Base-by-base conservation (phyloP, 2,888 invertebrate genomes). In the Chorisops tibialis region DNA sequence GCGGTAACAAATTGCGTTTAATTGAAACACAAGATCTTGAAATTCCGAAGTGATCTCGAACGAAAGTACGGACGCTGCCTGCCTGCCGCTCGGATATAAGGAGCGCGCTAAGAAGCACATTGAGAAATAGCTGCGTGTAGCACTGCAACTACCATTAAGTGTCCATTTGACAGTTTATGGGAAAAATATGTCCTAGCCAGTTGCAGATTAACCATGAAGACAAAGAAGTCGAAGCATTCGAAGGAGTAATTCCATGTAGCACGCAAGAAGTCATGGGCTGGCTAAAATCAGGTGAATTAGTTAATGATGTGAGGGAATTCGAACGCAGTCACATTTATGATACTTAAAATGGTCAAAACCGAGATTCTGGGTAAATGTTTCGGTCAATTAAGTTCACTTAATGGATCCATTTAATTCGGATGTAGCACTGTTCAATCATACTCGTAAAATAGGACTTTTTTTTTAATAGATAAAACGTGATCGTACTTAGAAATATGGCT, bases 11-110 rank as follows among this genome's bases (percentile, higher is more conserved):
- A 64, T 64, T 64, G 64, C 64, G 62, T 64, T 64, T 64, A 64
- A 64, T 64, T 64, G 64, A 64, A 64, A 62, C 60, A 62, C 64
- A 64, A 64, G 64, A 64, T 62, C 62, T 60, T 62, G 62, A 58
- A 62, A 64, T 64, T 62, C 62, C 56, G 50, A 16, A 54, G 37
- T 39, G 41, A 48, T 60, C 37, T 38, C 14, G 24, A 30, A 19
- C 4, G 19, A 14, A 38, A 52, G 39, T 11, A n/a, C 38, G 18
- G 6, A 18, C 4, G 12, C 18, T 5, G 47, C 14, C 9, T 47
- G 47, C 45, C 16, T n/a, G 5, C 14, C 41, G 16, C 11, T n/a
- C 41, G 9, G 5, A 16, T n/a, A 39, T 41, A 41, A 30, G 9
- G 30, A 30, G 30, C 9, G 30, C 30, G 7, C 30, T 9, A 30